Base-by-base conservation (phyloP, 2,797 vertebrate species). In the Anolis apletophallus region DNA sequence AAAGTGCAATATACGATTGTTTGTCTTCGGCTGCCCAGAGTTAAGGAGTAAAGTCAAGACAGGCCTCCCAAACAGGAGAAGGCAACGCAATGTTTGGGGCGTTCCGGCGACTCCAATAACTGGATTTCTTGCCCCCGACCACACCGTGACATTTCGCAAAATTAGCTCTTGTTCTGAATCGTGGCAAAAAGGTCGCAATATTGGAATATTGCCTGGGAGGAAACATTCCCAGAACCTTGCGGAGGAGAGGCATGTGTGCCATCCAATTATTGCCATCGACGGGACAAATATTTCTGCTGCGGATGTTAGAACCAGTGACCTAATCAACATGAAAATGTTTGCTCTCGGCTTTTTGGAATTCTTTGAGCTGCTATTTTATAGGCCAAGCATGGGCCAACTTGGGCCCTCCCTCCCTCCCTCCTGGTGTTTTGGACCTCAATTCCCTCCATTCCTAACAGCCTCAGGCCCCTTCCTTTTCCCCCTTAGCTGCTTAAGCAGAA, bases 1-100 rank as follows among this genome's bases (percentile, higher is more conserved):
- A 80, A 82, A 16, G 80, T 46, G 11, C 75, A 64, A 84, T 91
- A 83, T 59, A 23, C 32, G 88, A 91, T 90, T 83, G 69, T 88
- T 88, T 89, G 77, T 69, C 14, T 79, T 85, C 26, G 12, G 50
- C 86, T 87, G 78, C 1, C 1, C 0, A 13, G 73, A 87, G 71
- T 46, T 71, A 59, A 80, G 80, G 68, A 80, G 16, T 57, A 17
- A 77, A 88, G 88, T 0, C 0, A 40, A 91, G 85, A 16, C 11
- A 1, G 61, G 46, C 92, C 87, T 69, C 50, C 29, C 0, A 26
- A 2, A 54, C 0, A 0, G 32, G 87, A 50, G 16, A 73, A 73
- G 55, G 36, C 77, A 80, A 26, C 79, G 83, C 81, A 73, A 19
- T 59, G 10, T 50, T 40, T 73, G 32, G 50, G 50, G 32, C 32